Percentiles rank a stretch among this genome's conserved stretches.
phyloP scores from a whole-genome alignment of 2,888 invertebrate species.

The Orthosia incerta region DNA sequence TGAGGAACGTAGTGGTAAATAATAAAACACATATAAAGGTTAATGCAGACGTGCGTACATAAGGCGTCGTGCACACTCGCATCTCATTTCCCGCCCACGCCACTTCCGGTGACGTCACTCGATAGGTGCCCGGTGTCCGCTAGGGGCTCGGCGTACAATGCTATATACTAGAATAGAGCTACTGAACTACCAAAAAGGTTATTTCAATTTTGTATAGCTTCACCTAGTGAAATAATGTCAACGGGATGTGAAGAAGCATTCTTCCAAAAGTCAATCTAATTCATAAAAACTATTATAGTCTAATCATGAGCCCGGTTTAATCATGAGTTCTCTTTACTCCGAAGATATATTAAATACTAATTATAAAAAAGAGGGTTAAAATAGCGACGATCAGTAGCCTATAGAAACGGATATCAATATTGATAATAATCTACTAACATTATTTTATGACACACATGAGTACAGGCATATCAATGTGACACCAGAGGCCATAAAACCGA shows the following conservation, averaged over 20 bases:
- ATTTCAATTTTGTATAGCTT: conserved; percentile 25
- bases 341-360: background rate
- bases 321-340: too few species aligned
- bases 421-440: conserved; percentile 4
- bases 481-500: conserved; percentile 36
- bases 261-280: conserved; percentile 9
- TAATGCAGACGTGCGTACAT: conserved; percentile 64
- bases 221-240: background rate
- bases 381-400: background rate
- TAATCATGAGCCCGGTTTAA: too few species aligned
- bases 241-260: conserved; percentile 4
- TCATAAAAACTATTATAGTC: background rate
- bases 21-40: conserved; percentile 57
- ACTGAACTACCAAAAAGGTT: conserved; percentile 40
- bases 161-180: conserved; percentile 54
- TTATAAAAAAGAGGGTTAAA: background rate
- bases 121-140: conserved; percentile 67
- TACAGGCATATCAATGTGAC: conserved; percentile 28
- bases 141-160: conserved; percentile 66
- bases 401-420: background rate
- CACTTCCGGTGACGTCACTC: conserved; percentile 79
- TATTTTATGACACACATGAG: conserved; percentile 38
- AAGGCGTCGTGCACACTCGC: conserved; percentile 74
- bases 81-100: conserved; percentile 77
- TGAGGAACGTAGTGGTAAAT: conserved; percentile 25